Conservation (phyloP, 2,888 invertebrate species). For the Andricus quercusramuli region DNA sequence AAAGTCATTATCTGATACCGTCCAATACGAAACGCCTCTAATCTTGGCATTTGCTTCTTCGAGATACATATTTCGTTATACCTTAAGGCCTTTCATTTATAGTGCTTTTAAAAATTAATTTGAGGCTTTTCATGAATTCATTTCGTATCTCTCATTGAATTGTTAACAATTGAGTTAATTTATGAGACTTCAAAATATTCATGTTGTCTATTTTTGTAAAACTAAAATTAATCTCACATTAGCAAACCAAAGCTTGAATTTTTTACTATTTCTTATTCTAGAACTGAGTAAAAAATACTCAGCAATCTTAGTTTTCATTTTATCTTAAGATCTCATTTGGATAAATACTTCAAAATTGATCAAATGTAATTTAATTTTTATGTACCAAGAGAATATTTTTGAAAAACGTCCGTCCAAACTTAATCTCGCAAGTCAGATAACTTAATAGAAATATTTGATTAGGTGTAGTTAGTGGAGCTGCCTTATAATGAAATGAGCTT, state of each 20-base stretch:
- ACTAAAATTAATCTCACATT: slow-evolving; percentile 4
- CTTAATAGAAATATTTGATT: slow-evolving; percentile 6
- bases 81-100: background rate
- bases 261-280: slow-evolving; percentile 19
- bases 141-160: background rate
- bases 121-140: background rate
- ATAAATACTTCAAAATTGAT: background rate
- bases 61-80: slow-evolving; percentile 8
- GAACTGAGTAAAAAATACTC: slow-evolving; percentile 13
- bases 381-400: slow-evolving; percentile 31
- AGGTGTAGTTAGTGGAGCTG: background rate
- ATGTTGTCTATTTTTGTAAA: background rate
- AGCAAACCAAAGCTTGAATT: slow-evolving; percentile 20
- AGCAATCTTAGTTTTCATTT: slow-evolving; percentile 2
- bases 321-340: background rate
- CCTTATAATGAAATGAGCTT: background rate
- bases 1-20: slow-evolving; percentile 31
- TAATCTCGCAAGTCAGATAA: background rate
- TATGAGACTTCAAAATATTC: background rate
- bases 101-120: slow-evolving; percentile 6
- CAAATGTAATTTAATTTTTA: slow-evolving; percentile 29
- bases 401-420: slow-evolving; percentile 22
- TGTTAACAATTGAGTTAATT: background rate
- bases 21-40: slow-evolving; percentile 1
- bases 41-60: background rate